Percentiles rank a stretch among this genome's conserved stretches.
Evolutionary conservation across 2,888 invertebrate genomes (phyloP).

Genomic region (Euzetes globulus): DNA sequence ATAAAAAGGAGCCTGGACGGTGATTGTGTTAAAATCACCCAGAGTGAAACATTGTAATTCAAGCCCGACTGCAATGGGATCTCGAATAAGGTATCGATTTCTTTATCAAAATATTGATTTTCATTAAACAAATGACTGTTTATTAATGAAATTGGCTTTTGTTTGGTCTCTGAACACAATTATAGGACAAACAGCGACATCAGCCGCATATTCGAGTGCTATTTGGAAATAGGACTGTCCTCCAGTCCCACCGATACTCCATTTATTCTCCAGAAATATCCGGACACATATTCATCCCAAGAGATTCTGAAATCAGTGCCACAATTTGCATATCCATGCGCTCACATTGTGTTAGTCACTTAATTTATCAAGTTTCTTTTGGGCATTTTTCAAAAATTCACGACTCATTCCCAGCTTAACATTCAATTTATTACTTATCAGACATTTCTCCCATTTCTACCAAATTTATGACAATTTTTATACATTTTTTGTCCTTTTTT

Average conservation of each 20-base stretch:
- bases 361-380: too few relatives aligned
- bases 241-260: constrained; percentile 29
- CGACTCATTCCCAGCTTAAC: too few relatives aligned
- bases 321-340: constrained; percentile 45
- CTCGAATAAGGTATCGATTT: not conserved
- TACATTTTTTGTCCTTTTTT: too few relatives aligned
- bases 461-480: too few relatives aligned
- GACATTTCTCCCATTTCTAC: too few relatives aligned
- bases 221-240: constrained; percentile 22
- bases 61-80: not conserved
- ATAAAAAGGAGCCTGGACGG: too few relatives aligned
- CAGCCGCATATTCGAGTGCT: constrained; percentile 21
- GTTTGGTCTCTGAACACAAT: not conserved
- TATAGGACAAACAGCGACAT: constrained; percentile 30
- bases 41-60: too few relatives aligned
- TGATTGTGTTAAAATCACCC: too few relatives aligned
- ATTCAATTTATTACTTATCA: too few relatives aligned
- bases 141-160: not conserved
- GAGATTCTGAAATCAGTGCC: constrained; percentile 44
- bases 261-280: constrained; percentile 44
- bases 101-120: not conserved
- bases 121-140: not conserved
- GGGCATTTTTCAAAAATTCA: too few relatives aligned
- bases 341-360: constrained; percentile 27
- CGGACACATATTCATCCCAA: constrained; percentile 44